Evolutionary conservation across 2,888 invertebrate species (phyloP), one percentile per base, ranked within the genome.

Genomic region (Neria commutata): DNA sequence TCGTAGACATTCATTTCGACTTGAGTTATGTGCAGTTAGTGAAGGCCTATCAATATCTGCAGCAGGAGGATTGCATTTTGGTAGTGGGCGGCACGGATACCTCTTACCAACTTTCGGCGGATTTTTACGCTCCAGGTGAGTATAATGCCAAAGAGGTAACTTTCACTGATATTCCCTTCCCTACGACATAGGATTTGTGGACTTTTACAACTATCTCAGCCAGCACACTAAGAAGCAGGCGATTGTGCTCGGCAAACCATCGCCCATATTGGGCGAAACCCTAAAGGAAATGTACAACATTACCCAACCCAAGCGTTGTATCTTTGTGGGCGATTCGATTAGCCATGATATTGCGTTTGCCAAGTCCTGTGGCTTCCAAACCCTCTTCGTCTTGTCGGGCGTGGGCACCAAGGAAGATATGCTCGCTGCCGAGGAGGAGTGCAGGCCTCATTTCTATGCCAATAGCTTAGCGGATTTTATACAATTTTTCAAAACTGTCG

Each of bases 281-380:
- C 61, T 84, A 0, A 66, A 77, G 4, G 70, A 80, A 6, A 66
- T 69, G 54, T 83, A 70, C 57, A 58, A 75, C 3, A 72, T 92
- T 26, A 78, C 78, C 0, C 84, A 90, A 65, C 87, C 91, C 0
- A 82, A 84, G 45, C 84, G 89, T 64, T 89, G 91, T 0, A 79
- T 95, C 8, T 92, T 94, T 84, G 88, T 94, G 69, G 94, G 94
- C 40, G 94, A 94, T 77, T 87, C 90, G 88, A 85, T 90, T 47
- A 87, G 88, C 59, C 91, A 92, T 72, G 94, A 94, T 78, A 86
- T 94, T 47, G 84, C 86, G 2, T 86, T 94, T 67, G 94, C 91
- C 0, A 86, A 85, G 62, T 83, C 85, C 8, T 86, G 86, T 63
- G 91, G 91, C 0, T 87, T 91, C 75, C 85, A 86, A 71, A 90